These are phyloP conservation scores for Thrips palmi DNA, from an alignment of 1,140 invertebrate species.

Conservation along the genomic window DNA sequence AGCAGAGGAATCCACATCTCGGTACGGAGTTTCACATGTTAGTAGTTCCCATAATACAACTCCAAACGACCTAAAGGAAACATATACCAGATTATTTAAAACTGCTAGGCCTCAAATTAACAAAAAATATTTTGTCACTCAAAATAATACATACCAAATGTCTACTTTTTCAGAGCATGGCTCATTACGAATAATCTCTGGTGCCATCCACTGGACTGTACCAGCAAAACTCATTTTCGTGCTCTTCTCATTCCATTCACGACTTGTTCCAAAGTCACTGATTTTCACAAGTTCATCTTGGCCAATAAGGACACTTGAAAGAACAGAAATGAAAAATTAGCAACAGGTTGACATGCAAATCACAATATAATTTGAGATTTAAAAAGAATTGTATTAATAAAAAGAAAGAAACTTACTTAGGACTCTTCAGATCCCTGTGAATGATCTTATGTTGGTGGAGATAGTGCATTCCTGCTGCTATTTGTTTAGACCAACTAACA, in stretches of 20 bases:
- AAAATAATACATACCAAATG: slow-evolving; percentile 48
- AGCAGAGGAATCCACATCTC: slow-evolving; percentile 88
- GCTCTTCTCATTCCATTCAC: slow-evolving; percentile 88
- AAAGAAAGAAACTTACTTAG: slow-evolving; percentile 53
- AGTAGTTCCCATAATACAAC: slow-evolving; percentile 95
- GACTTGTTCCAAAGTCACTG: slow-evolving; percentile 92
- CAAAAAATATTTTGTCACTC: background rate
- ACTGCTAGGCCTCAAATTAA: background rate
- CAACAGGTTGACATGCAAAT: background rate
- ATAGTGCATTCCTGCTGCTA: slow-evolving; percentile 91
- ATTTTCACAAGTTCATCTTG: slow-evolving; percentile 85
- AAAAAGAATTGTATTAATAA: slow-evolving; percentile 6
- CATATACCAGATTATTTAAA: background rate
- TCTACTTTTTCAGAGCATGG: slow-evolving; percentile 94
- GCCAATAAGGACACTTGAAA: slow-evolving; percentile 77
- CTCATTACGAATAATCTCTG: slow-evolving; percentile 93
- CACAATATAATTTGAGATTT: too few relatives aligned
- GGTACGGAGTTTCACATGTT: slow-evolving; percentile 90
- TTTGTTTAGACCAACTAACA: slow-evolving; percentile 86
- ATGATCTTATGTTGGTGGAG: slow-evolving; percentile 93
- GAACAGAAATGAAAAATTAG: slow-evolving; percentile 14
- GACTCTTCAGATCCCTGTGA: slow-evolving; percentile 90
- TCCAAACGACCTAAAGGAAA: slow-evolving; percentile 58
- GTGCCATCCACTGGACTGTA: slow-evolving; percentile 98
- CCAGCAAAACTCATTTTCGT: slow-evolving; percentile 95